Percentiles rank a stretch among this genome's conserved stretches.
phyloP scores from a whole-genome alignment of 2,888 invertebrate species.

The Standfussiana lucernea region DNA sequence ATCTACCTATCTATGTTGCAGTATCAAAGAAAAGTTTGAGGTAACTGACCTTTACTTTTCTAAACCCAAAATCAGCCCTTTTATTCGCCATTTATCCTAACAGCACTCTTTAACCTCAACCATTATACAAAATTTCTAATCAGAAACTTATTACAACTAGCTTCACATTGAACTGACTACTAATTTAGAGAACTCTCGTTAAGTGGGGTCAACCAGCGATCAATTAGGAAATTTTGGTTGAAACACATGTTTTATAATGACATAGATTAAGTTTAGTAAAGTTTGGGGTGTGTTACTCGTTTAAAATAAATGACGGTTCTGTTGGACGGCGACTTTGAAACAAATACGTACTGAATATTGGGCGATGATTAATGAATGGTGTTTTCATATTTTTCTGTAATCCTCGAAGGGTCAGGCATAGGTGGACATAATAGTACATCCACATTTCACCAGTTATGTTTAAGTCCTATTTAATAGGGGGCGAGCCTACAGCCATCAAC shows the following conservation, averaged over 20 bases:
- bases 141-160: slow-evolving; percentile 39
- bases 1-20: too few relatives aligned
- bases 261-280: background rate
- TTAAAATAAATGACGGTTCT: background rate
- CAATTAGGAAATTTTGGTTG: slow-evolving; percentile 23
- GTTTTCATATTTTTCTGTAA: background rate
- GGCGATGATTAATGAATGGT: background rate
- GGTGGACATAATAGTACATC: background rate
- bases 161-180: background rate
- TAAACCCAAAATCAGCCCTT: background rate
- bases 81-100: background rate
- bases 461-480: background rate
- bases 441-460: background rate
- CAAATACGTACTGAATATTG: background rate
- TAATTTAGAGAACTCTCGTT: slow-evolving; percentile 37
- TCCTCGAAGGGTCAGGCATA: background rate
- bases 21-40: background rate
- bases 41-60: background rate
- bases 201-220: slow-evolving; percentile 28
- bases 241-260: slow-evolving; percentile 28
- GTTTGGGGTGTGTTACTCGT: background rate
- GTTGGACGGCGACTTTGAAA: background rate
- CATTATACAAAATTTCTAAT: slow-evolving; percentile 2
- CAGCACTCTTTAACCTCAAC: background rate
- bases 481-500: background rate